A percentile compares a stretch with the other conserved stretches of the same genome.
Evolutionary conservation across 2,797 vertebrate genomes (phyloP).

Genomic region (Cygnus olor): DNA sequence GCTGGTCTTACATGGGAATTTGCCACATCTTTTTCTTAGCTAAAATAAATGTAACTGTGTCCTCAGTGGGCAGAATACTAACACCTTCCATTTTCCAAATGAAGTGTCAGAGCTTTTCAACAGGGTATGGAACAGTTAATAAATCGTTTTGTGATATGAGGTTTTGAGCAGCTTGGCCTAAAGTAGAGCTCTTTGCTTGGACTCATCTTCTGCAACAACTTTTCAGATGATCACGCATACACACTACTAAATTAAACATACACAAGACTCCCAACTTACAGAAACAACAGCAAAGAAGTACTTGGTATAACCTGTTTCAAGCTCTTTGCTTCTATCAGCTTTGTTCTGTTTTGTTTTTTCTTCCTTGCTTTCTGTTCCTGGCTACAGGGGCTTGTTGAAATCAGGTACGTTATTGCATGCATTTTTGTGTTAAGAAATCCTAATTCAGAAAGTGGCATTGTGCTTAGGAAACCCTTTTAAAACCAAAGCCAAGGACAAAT

Average conservation of each 20-base stretch:
- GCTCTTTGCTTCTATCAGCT: neutral
- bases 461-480: neutral
- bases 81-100: neutral
- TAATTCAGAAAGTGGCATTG: neutral
- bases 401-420: accelerated
- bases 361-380: neutral
- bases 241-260: neutral
- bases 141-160: neutral
- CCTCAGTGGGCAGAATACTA: neutral
- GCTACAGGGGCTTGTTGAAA: accelerated
- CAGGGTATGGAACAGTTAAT: neutral
- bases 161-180: neutral
- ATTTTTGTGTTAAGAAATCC: neutral
- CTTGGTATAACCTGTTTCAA: neutral
- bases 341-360: neutral
- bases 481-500: neutral
- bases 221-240: neutral
- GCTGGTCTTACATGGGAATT: neutral
- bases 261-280: accelerated
- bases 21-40: neutral
- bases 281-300: neutral
- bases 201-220: neutral
- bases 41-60: neutral
- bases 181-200: neutral
- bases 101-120: neutral